These are phyloP conservation scores for Enteromius treurensis DNA, from an alignment of 2,797 vertebrate genomes.

Conservation along the genomic window DNA sequence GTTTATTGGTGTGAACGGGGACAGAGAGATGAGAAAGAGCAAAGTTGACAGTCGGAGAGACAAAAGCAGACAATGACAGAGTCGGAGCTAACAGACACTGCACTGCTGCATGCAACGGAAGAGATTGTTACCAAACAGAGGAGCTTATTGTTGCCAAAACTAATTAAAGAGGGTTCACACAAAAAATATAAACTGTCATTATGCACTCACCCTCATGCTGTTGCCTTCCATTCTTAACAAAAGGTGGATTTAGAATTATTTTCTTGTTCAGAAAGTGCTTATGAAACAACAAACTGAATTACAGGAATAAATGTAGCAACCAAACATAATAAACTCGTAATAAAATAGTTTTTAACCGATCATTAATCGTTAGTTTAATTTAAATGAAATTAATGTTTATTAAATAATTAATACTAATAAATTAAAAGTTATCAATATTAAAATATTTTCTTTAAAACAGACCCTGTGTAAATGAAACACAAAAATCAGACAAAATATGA, in stretches of 20 bases:
- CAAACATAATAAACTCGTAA: background rate
- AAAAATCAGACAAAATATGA: too few relatives aligned
- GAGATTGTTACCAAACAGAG: background rate
- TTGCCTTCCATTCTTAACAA: background rate
- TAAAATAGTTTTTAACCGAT: background rate
- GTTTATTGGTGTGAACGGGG: background rate
- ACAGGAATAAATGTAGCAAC: background rate
- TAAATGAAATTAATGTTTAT: too few relatives aligned
- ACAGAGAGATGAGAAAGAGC: background rate
- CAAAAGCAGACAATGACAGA: background rate
- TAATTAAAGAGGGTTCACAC: background rate
- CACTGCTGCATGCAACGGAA: background rate
- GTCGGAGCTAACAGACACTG: constrained; percentile 4
- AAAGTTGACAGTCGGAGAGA: background rate
- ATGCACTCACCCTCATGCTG: background rate
- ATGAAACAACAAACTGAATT: background rate
- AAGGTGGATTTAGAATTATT: background rate
- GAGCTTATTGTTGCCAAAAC: background rate
- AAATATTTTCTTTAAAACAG: too few relatives aligned
- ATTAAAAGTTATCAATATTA: too few relatives aligned
- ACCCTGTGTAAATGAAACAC: too few relatives aligned
- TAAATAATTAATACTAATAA: too few relatives aligned
- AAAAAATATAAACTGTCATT: background rate
- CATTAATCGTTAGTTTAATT: background rate
- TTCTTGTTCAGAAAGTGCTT: background rate